Conservation (phyloP, 2,113 vertebrate genomes). For the Copsychus sechellarum region DNA sequence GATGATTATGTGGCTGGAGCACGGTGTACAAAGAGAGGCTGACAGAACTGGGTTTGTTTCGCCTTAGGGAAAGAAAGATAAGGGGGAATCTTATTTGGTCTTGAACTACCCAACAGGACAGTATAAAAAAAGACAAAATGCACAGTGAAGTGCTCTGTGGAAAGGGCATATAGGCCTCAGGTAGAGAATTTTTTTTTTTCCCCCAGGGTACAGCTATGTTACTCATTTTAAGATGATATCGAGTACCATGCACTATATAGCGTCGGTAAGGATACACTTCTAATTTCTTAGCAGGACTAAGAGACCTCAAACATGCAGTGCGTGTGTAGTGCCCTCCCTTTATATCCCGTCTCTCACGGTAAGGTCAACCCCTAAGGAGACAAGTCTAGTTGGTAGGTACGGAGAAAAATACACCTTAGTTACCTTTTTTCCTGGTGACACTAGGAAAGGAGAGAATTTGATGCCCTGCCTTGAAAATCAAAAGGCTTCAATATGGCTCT, state of each 20-base stretch:
- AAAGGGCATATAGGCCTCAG: neutral
- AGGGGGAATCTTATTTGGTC: neutral
- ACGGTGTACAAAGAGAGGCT: neutral
- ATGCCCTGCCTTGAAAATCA: neutral
- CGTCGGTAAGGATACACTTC: neutral
- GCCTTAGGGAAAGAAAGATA: neutral
- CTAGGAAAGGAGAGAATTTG: neutral
- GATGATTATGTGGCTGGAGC: neutral
- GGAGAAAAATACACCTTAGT: neutral
- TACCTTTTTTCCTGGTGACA: neutral
- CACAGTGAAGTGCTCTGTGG: neutral
- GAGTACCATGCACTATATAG: neutral
- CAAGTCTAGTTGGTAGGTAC: neutral
- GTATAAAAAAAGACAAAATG: neutral
- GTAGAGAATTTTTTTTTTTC: neutral
- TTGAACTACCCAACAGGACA: neutral
- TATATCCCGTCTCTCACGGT: neutral
- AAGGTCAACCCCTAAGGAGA: neutral
- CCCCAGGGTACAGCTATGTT: neutral
- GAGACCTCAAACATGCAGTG: neutral
- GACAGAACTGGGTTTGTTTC: neutral
- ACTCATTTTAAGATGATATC: neutral
- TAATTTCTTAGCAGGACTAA: neutral
- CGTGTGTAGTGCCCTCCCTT: neutral
- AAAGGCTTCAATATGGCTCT: neutral